Base-by-base conservation (phyloP, 1,140 invertebrate species). In the Apis laboriosa region DNA sequence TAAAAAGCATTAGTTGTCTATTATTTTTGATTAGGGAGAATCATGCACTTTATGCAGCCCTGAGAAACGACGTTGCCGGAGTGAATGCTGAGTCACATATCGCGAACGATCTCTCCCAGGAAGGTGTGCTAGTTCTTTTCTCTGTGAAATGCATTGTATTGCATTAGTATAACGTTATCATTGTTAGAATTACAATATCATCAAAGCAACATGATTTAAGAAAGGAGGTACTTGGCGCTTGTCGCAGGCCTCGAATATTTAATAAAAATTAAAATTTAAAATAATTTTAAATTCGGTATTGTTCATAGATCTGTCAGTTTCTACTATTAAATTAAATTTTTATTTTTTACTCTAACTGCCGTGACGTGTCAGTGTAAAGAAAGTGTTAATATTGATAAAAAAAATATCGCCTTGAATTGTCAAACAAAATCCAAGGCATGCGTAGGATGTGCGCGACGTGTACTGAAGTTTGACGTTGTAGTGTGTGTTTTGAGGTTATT, bases 401-500 rank as follows among this genome's bases (percentile, higher is more conserved):
- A 43, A 58, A 51, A 13, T 61, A 28, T 70, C 49, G 56, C 71
- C 49, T 53, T 51, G 24, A 64, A 60, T 80, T 84, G 56, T 87
- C 86, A 79, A 84, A 79, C 24, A 56, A 78, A 72, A 70, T 74
- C 34, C n/a, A 63, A 61, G 53, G 77, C 86, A 67, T 77, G 87
- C 84, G 87, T 88, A 60, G 61, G 86, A 83, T 28, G 73, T 75
- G 77, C 82, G 77, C 83, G 72, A 74, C 13, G 53, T 80, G 72
- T 76, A 75, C 58, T 17, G 51, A 53, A 83, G 81, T 83, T 85
- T 89, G 80, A 89, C 86, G 88, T 85, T 86, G 71, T 80, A 74
- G 84, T 86, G 82, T 60, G 80, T 82, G 83, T 92, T 92, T 92
- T 90, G 91, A 92, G 91, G 91, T 92, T 92, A 92, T 92, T 92